Evolutionary conservation across 1,140 invertebrate genomes (phyloP), one percentile per base, ranked within the genome.

Genomic region (Caenorhabditis tropicalis): DNA sequence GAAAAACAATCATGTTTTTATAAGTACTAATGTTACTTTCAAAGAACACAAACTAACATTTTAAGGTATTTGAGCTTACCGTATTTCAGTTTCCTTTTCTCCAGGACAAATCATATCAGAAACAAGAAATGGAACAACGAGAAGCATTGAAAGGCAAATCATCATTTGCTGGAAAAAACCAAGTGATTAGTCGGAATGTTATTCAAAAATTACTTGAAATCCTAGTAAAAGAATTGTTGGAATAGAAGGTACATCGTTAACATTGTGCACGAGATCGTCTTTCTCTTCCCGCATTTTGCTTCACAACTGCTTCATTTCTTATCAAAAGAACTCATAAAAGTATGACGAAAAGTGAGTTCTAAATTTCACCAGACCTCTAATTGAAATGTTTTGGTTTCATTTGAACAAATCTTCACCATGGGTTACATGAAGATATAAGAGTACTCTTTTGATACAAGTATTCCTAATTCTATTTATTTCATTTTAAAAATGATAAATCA

Each of bases 81-180:
- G 79, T 27, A 87, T 53, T 12, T 39, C 56, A 31, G 79, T 80
- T 51, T 58, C 82, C 4, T 27, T 58, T 16, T 70, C 43, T 19
- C 86, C 86, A 0, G 86, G 81, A 80, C 86, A 87, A n/a, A 58
- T 79, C 33, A 74, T 65, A n/a, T 79, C 43, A 4, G 86, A 84
- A 10, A 87, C 70, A 19, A 87, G 36, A 65, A 65, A 87, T 16
- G 86, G 86, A 39, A 80, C 60, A 12, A 87, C 86, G 16, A 87
- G 84, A n/a, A 87, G 60, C 21, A 86, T 86, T 21, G 84, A 86
- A 27, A 87, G 33, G 43, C 85, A 86, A 15, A 87, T 33, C 81
- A 86, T 87, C 81, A 79, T 86, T 82, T 86, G 86, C 86, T 86
- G 86, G 33, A 80, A 85, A 48, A n/a, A 51, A n/a, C 7, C 19